Percentiles rank a stretch among this genome's conserved stretches.
Evolutionary conservation across 2,888 invertebrate genomes (phyloP).

Genomic region (Leptopilina myrica): DNA sequence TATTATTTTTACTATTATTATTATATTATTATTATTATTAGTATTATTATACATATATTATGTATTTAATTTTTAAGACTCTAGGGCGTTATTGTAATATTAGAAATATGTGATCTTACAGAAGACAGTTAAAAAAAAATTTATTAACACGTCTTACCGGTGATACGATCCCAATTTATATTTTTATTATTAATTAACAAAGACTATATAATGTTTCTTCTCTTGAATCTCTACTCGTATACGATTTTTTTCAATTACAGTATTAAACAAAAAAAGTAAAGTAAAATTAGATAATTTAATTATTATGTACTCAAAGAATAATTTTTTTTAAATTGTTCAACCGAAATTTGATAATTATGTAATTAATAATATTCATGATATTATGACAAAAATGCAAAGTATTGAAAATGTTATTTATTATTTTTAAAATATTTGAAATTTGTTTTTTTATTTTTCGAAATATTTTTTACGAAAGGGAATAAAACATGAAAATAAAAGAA

Average conservation of each 20-base stretch:
- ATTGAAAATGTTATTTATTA: too few relatives aligned
- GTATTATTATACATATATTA: background rate
- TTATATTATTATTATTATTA: background rate
- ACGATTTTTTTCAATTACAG: constrained; percentile 16
- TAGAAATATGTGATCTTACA: constrained; percentile 43
- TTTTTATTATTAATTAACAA: constrained; percentile 20
- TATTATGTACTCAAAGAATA: background rate
- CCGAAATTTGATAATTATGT: background rate
- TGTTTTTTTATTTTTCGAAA: too few relatives aligned
- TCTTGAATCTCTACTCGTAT: constrained; percentile 21
- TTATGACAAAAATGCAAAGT: too few relatives aligned
- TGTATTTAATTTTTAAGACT: constrained; percentile 16
- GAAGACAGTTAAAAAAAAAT: constrained; percentile 1
- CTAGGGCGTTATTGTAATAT: constrained; percentile 45
- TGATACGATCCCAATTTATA: constrained; percentile 13
- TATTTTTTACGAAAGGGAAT: too few relatives aligned
- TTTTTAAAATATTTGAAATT: too few relatives aligned
- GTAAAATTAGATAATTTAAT: background rate
- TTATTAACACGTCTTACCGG: constrained; percentile 20
- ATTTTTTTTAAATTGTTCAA: background rate
- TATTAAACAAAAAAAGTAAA: background rate
- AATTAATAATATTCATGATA: too few relatives aligned
- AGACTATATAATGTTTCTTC: background rate
- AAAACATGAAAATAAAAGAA: too few relatives aligned
- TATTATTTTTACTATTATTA: constrained; percentile 1